These are phyloP conservation scores for Phoxinus dragarum DNA, from an alignment of 2,797 vertebrate genomes.

Conservation along the genomic window DNA sequence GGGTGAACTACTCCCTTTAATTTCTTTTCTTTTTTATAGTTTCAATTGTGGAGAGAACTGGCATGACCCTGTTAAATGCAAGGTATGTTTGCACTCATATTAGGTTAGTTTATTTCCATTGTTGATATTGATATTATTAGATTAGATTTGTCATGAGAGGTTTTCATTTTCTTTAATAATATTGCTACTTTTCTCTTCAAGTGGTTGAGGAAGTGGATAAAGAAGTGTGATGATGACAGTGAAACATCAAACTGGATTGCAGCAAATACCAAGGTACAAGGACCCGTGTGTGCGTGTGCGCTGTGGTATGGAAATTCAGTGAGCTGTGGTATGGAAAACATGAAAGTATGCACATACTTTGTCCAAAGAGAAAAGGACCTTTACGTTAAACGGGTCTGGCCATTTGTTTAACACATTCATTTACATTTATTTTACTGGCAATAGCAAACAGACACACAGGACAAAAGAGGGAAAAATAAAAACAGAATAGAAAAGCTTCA, in stretches of 20 bases:
- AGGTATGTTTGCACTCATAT: constrained; percentile 78
- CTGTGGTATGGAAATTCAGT: background rate
- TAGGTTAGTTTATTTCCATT: background rate
- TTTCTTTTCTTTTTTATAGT: constrained; percentile 70
- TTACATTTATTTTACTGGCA: constrained; percentile 22
- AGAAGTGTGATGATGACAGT: constrained; percentile 99
- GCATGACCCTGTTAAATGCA: constrained; percentile 99
- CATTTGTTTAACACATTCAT: constrained; percentile 22
- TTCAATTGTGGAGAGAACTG: constrained; percentile 99
- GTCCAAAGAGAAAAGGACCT: background rate
- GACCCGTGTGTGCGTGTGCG: too few species aligned
- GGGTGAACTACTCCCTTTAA: background rate
- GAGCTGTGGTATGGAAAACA: background rate
- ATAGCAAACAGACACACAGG: background rate
- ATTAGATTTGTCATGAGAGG: background rate
- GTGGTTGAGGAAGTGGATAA: constrained; percentile 99
- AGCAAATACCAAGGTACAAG: constrained; percentile 94
- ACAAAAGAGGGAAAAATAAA: background rate
- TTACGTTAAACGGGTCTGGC: background rate
- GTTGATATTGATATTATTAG: background rate
- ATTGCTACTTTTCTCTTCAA: constrained; percentile 59
- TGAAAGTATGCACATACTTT: background rate
- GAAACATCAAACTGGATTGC: constrained; percentile 99
- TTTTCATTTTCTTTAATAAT: constrained; percentile 6
- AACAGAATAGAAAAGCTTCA: background rate